A percentile compares a stretch with the other conserved stretches of the same genome.
Conservation (phyloP, 2,888 invertebrate species). For the Rhagonycha fulva region DNA sequence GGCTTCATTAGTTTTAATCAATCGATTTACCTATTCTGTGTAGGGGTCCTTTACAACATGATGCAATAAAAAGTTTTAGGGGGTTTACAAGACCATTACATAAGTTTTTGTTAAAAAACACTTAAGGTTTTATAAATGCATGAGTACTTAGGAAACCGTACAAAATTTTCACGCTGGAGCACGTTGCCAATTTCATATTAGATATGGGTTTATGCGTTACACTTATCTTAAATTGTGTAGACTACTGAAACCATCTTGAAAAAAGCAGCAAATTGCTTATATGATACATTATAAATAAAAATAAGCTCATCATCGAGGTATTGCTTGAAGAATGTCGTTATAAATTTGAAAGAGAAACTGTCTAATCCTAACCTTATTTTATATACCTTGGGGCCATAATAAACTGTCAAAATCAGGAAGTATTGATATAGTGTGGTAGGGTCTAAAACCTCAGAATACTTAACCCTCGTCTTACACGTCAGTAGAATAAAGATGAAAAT, state of each 20-base stretch:
- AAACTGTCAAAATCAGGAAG: constrained; percentile 31
- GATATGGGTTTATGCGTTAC: background rate
- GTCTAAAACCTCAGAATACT: constrained; percentile 23
- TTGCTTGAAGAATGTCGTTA: constrained; percentile 26
- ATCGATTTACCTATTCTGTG: background rate
- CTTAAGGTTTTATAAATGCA: background rate
- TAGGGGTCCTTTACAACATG: background rate
- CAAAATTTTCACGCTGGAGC: background rate
- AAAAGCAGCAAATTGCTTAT: background rate
- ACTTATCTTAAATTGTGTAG: background rate
- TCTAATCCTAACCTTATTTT: constrained; percentile 26
- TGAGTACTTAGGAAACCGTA: background rate
- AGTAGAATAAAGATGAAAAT: constrained; percentile 24
- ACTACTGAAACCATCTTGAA: background rate
- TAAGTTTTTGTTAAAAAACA: background rate
- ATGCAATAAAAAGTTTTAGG: background rate
- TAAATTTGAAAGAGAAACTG: constrained; percentile 27
- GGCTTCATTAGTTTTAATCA: background rate
- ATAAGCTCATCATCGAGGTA: constrained; percentile 11
- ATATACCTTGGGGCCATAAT: constrained; percentile 25
- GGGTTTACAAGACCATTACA: background rate
- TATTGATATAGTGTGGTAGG: constrained; percentile 26
- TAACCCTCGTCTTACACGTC: constrained; percentile 28
- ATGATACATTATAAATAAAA: constrained; percentile 13
- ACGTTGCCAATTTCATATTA: background rate